Conservation (phyloP, 1,140 invertebrate species). For the Zaprionus camerounensis region DNA sequence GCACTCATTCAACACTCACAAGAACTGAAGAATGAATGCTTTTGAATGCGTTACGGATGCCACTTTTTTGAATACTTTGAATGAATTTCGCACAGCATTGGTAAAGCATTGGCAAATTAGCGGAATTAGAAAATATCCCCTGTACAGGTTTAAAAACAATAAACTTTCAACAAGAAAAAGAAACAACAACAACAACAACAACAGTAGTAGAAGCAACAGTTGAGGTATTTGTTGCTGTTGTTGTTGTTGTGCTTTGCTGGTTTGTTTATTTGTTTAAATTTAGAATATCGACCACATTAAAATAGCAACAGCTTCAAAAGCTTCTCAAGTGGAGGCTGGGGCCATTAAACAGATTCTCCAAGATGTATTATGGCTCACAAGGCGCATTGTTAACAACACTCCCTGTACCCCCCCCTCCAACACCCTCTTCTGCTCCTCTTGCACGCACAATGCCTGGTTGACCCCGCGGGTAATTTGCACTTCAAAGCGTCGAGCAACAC, state of each 20-base stretch:
- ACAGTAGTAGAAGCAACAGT: constrained; percentile 12
- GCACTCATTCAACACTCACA: constrained; percentile 22
- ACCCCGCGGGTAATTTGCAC: constrained; percentile 81
- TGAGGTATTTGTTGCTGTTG: constrained; percentile 14
- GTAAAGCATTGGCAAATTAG: constrained; percentile 73
- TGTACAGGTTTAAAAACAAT: constrained; percentile 78
- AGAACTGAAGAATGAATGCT: constrained; percentile 14
- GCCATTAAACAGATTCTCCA: constrained; percentile 77
- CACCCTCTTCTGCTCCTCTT: constrained; percentile 2
- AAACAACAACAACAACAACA: constrained; percentile 25
- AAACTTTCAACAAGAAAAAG: constrained; percentile 67
- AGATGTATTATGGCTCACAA: constrained; percentile 72
- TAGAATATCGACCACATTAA: constrained; percentile 81
- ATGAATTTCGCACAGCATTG: constrained; percentile 66
- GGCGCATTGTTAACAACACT: constrained; percentile 50
- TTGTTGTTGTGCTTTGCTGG: constrained; percentile 22
- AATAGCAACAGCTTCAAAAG: constrained; percentile 80
- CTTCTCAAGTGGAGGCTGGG: constrained; percentile 69
- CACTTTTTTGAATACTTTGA: constrained; percentile 21
- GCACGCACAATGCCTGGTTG: constrained; percentile 47
- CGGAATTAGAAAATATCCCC: constrained; percentile 62
- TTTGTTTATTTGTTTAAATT: constrained; percentile 82
- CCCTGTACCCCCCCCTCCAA: background rate
- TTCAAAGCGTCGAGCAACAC: constrained; percentile 67
- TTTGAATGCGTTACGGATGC: constrained; percentile 9